phyloP scores from a whole-genome alignment of 1,140 invertebrate genomes.

The Listronotus oregonensis region DNA sequence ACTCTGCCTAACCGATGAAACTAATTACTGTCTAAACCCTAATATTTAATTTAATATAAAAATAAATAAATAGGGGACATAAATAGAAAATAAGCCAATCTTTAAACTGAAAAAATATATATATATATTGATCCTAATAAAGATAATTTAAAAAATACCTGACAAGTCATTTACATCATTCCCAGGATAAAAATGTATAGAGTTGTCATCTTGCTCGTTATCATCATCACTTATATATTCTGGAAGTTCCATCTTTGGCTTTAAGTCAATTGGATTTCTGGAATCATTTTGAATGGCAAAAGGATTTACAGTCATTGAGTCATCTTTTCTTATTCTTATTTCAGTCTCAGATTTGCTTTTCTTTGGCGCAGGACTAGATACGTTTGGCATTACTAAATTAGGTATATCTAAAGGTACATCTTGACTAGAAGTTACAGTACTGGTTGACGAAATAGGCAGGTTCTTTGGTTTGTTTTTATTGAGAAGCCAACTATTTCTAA shows the following conservation, averaged over 20 bases:
- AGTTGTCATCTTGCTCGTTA: slow-evolving; percentile 53
- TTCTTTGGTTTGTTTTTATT: slow-evolving; percentile 42
- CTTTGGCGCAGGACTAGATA: slow-evolving; percentile 45
- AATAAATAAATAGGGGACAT: too few relatives aligned
- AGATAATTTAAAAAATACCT: neutral
- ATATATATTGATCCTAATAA: too few relatives aligned
- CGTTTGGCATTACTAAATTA: slow-evolving; percentile 26
- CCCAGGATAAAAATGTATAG: slow-evolving; percentile 26
- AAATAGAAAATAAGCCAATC: too few relatives aligned
- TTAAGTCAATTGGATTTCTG: slow-evolving; percentile 33
- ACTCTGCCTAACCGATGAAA: too few relatives aligned
- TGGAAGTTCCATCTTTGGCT: slow-evolving; percentile 63
- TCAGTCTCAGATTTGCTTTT: slow-evolving; percentile 48
- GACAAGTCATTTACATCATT: slow-evolving; percentile 35
- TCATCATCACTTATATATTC: slow-evolving; percentile 63
- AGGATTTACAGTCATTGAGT: slow-evolving; percentile 44
- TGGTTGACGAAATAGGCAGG: slow-evolving; percentile 43
- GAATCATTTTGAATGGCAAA: slow-evolving; percentile 43
- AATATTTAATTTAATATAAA: too few relatives aligned
- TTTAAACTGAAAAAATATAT: too few relatives aligned
- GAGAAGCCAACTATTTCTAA: slow-evolving; percentile 22
- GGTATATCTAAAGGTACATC: slow-evolving; percentile 40
- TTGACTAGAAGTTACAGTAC: slow-evolving; percentile 53
- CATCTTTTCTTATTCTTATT: slow-evolving; percentile 39
- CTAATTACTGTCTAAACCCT: too few relatives aligned